Conservation (phyloP, 2,888 invertebrate genomes). For the Tyria jacobaeae region DNA sequence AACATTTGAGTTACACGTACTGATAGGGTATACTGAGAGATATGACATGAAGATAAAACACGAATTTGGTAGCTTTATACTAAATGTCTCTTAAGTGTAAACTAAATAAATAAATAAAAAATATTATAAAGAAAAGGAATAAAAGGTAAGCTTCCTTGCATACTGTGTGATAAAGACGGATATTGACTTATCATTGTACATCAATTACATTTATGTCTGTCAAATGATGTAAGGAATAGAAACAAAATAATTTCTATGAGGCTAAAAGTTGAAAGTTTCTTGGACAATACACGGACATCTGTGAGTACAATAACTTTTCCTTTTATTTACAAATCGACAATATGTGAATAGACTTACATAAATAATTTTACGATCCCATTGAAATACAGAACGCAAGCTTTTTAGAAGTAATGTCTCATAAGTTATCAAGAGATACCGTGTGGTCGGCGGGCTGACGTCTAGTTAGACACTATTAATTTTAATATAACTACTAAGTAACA, state of each 20-base stretch:
- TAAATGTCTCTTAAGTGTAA: too few species aligned
- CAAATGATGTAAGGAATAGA: not conserved
- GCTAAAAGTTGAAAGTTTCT: slow-evolving; percentile 11
- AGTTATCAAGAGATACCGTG: slow-evolving; percentile 36
- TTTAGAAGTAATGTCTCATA: slow-evolving; percentile 30
- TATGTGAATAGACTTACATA: slow-evolving; percentile 20
- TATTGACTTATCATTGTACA: not conserved
- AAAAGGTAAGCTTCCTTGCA: slow-evolving; percentile 12
- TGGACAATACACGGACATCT: slow-evolving; percentile 13
- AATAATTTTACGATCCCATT: slow-evolving; percentile 23
- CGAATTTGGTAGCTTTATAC: too few species aligned
- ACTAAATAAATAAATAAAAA: too few species aligned
- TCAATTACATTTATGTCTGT: not conserved
- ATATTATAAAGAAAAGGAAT: too few species aligned
- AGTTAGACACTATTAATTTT: slow-evolving; percentile 50
- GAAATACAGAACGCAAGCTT: slow-evolving; percentile 19
- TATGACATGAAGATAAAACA: slow-evolving; percentile 38
- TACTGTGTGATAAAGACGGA: slow-evolving; percentile 1
- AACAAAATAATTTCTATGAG: slow-evolving; percentile 1
- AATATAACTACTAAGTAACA: slow-evolving; percentile 49
- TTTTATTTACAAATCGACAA: slow-evolving; percentile 19
- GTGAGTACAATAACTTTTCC: slow-evolving; percentile 13
- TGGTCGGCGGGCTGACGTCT: slow-evolving; percentile 31
- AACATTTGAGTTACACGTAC: slow-evolving; percentile 36
- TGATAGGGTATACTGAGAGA: slow-evolving; percentile 26